Conservation (phyloP, 2,113 vertebrate genomes). For the Sceloporus tristichus region DNA sequence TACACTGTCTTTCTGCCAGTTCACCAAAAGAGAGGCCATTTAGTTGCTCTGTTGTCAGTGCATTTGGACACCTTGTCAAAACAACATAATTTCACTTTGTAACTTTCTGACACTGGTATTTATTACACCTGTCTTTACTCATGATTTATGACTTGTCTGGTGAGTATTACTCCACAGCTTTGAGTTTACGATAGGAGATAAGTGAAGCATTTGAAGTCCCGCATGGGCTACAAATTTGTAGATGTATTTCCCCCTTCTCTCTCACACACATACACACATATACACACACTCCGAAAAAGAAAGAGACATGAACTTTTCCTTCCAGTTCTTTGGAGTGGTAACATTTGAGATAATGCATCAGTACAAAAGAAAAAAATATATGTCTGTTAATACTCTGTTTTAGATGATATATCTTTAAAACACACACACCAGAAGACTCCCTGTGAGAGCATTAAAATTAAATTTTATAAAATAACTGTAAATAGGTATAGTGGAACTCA, state of each 20-base stretch:
- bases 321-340: conserved; percentile 37
- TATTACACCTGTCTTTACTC: conserved; percentile 86
- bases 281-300: conserved; percentile 22
- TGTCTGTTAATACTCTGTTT: not conserved
- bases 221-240: conserved; percentile 66
- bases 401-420: conserved; percentile 12
- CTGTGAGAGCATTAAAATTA: conserved; percentile 18
- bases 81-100: conserved; percentile 86
- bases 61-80: conserved; percentile 90
- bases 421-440: not conserved
- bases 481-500: too few relatives aligned
- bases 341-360: conserved; percentile 30
- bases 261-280: not conserved
- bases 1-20: conserved; percentile 38
- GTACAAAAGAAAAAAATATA: not conserved
- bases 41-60: conserved; percentile 77
- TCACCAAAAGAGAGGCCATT: conserved; percentile 70
- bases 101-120: conserved; percentile 85
- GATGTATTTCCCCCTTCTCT: conserved; percentile 63
- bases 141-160: conserved; percentile 93
- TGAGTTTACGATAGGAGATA: conserved; percentile 86
- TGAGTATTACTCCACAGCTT: conserved; percentile 83
- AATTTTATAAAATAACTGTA: not conserved
- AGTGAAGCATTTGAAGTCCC: conserved; percentile 83
- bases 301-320: conserved; percentile 62